Base-by-base conservation (phyloP, 2,888 invertebrate species). In the Lycophotia porphyrea region DNA sequence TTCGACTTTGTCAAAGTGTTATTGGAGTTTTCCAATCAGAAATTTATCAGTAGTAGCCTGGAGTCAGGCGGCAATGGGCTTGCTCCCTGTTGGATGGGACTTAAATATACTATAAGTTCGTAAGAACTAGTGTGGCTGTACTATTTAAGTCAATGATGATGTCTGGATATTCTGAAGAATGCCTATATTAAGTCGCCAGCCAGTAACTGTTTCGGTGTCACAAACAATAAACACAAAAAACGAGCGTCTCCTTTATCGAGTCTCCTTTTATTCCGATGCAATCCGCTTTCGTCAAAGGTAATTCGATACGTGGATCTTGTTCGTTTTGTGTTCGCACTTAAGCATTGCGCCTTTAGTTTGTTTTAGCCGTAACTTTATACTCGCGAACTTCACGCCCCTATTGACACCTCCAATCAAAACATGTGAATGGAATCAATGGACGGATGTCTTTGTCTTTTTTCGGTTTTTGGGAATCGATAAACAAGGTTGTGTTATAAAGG, bases 331-430 rank as follows among this genome's bases (percentile, higher is more conserved):
- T 95, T 96, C 93, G 94, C 95, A 95, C 96, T 96, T 94, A 94
- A 92, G 93, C 88, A 92, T 91, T 95, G 94, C 93, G 94, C 95
- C 94, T 95, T 94, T 93, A 94, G 93, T 95, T 93, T 94, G 92
- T 93, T 94, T 95, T 93, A 91, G 90, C 87, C 90, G 96, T 95
- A 96, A 96, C 92, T 90, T 91, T 91, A 96, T 90, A 94, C 95
- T 89, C 90, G 88, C 90, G 90, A 90, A 88, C 92, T 92, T 94
- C 93, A 94, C 93, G 93, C 94, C 94, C 93, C 93, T 95, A 96
- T 96, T 96, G 96, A 95, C 96, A 95, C 94, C 94, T 94, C 92
- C 91, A 92, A 94, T 95, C 96, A 96, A 94, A 96, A 96, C 95
- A 96, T 92, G 90, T 91, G 81, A 85, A 87, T 85, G 79, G 78